phyloP scores from a whole-genome alignment of 2,888 invertebrate genomes.

The Melanargia galathea region DNA sequence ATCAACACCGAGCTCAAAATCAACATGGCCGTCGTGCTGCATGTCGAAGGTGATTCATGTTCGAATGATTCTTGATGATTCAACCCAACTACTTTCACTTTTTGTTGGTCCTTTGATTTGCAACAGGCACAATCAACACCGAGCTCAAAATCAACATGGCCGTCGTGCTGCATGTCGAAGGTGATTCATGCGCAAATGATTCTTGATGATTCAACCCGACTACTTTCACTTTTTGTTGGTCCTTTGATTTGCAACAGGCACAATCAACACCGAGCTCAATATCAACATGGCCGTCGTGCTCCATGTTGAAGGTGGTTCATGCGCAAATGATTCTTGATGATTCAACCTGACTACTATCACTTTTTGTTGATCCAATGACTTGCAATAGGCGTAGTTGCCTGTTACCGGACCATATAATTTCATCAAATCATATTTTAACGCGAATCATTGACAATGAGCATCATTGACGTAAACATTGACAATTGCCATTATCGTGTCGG shows the following conservation, averaged over 20 bases:
- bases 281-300: slow-evolving; percentile 92
- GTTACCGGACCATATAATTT: no score
- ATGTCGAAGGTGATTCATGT: background rate
- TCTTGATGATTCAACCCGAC: no score
- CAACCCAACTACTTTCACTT: no score
- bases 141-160: slow-evolving; percentile 4
- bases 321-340: slow-evolving; percentile 80
- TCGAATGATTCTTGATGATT: slow-evolving; percentile 80
- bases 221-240: no score
- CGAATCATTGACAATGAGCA: no score
- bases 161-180: background rate
- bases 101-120: background rate
- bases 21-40: slow-evolving; percentile 1
- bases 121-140: background rate
- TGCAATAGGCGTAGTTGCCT: no score
- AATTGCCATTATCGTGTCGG: no score
- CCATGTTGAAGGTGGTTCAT: slow-evolving; percentile 87
- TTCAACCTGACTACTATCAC: no score
- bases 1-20: slow-evolving; percentile 1
- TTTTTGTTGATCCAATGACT: background rate
- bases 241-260: background rate
- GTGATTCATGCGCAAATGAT: slow-evolving; percentile 80
- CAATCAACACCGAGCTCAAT: slow-evolving; percentile 93
- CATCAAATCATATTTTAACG: no score
- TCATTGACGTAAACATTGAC: no score